A percentile compares a stretch with the other conserved stretches of the same genome.
phyloP scores from a whole-genome alignment of 2,113 vertebrate genomes.

The Mirounga angustirostris region DNA sequence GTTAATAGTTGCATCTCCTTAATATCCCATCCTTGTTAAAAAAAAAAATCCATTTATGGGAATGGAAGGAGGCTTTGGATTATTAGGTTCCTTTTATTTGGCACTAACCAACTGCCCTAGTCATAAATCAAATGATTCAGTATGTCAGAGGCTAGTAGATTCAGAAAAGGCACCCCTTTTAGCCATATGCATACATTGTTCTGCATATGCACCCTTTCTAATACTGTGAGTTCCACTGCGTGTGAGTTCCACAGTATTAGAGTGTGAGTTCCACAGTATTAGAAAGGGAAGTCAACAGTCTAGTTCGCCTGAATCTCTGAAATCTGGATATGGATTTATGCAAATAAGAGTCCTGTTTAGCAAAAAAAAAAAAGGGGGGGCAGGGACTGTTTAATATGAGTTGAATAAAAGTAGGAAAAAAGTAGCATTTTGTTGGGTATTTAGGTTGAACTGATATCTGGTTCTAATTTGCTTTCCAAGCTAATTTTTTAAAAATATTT shows the following conservation, averaged over 20 bases:
- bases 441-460: conserved; percentile 61
- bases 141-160: not conserved
- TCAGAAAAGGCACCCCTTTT: not conserved
- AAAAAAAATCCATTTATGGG: not conserved
- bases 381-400: not conserved
- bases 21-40: not conserved
- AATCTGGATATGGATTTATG: not conserved
- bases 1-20: not conserved
- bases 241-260: not conserved
- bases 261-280: not conserved
- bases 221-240: no score
- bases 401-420: conserved; percentile 9
- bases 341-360: not conserved
- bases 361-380: not conserved
- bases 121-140: not conserved
- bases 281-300: not conserved
- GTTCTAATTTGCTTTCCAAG: conserved; percentile 64
- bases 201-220: not conserved
- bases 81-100: not conserved
- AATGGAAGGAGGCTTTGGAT: not conserved
- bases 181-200: rapidly evolving
- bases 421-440: conserved; percentile 12
- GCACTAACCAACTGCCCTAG: not conserved
- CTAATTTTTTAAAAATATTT: not conserved
- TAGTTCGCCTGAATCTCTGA: not conserved